Percentiles rank a stretch among this genome's conserved stretches.
phyloP scores from a whole-genome alignment of 2,888 invertebrate genomes.

The Cephus rjabovi region DNA sequence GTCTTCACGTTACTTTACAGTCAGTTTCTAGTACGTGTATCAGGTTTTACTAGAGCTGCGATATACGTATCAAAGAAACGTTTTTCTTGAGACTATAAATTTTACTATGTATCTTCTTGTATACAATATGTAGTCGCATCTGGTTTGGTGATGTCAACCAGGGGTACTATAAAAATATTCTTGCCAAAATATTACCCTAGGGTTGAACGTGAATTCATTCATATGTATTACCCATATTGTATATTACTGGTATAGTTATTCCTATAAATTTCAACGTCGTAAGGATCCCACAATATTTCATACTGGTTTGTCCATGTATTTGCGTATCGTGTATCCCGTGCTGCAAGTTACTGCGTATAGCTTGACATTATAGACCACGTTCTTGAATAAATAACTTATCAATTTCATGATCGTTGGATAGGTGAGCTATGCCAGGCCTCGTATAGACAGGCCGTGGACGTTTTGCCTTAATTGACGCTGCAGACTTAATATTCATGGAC shows the following conservation, averaged over 20 bases:
- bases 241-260: not conserved
- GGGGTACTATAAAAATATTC: not conserved
- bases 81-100: not conserved
- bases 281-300: not conserved
- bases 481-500: not conserved
- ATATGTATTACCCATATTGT: not conserved
- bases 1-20: not conserved
- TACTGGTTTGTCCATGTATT: not conserved
- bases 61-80: not conserved
- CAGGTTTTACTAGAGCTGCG: not conserved
- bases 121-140: not conserved
- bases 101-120: not conserved
- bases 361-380: too few species aligned
- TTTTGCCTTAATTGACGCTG: too few species aligned
- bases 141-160: not conserved
- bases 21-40: not conserved
- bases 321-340: not conserved
- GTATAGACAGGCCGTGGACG: too few species aligned
- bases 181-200: not conserved
- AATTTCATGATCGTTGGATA: not conserved
- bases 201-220: not conserved
- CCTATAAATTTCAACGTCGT: not conserved
- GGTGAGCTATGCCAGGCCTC: not conserved
- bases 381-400: not conserved
- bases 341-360: too few species aligned